Evolutionary conservation across 2,888 invertebrate species (phyloP).

Genomic region (Drosophila meridionalis): DNA sequence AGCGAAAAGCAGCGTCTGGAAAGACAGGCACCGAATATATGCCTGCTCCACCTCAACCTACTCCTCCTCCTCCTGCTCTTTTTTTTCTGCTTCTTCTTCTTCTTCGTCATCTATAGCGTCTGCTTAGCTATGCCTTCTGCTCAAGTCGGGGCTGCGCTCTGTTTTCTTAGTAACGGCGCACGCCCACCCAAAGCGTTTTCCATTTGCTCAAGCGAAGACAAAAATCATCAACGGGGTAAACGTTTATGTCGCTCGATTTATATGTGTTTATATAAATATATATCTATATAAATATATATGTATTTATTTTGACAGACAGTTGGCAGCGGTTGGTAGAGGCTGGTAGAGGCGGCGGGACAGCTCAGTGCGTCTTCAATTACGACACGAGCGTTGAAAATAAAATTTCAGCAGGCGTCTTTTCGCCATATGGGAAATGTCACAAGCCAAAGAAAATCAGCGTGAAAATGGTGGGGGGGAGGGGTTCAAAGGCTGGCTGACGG

Average conservation of each 20-base stretch:
- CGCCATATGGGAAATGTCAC: constrained; percentile 76
- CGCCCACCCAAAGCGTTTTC: constrained; percentile 81
- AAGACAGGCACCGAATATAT: constrained; percentile 25
- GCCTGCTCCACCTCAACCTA: neutral
- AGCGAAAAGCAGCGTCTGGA: constrained; percentile 28
- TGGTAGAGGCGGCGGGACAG: constrained; percentile 12
- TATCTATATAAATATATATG: constrained; percentile 31
- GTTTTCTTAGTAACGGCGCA: constrained; percentile 77
- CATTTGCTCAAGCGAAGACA: constrained; percentile 53
- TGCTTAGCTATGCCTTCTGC: constrained; percentile 3
- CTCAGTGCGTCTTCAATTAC: constrained; percentile 74
- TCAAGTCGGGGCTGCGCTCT: constrained; percentile 41
- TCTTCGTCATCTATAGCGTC: neutral
- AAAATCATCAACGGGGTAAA: constrained; percentile 70
- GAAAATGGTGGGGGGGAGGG: neutral
- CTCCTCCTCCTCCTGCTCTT: neutral
- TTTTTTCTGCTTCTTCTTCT: neutral
- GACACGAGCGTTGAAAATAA: constrained; percentile 77
- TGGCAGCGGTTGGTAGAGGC: constrained; percentile 41
- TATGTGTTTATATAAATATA: constrained; percentile 19
- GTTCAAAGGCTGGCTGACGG: neutral
- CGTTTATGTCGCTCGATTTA: constrained; percentile 56
- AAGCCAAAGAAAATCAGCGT: constrained; percentile 26
- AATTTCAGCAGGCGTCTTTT: constrained; percentile 67
- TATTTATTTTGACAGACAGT: constrained; percentile 77